A percentile compares a stretch with the other conserved stretches of the same genome.
These are phyloP conservation scores for Myotis vivesi DNA, from an alignment of 2,797 vertebrate species.

Conservation along the genomic window DNA sequence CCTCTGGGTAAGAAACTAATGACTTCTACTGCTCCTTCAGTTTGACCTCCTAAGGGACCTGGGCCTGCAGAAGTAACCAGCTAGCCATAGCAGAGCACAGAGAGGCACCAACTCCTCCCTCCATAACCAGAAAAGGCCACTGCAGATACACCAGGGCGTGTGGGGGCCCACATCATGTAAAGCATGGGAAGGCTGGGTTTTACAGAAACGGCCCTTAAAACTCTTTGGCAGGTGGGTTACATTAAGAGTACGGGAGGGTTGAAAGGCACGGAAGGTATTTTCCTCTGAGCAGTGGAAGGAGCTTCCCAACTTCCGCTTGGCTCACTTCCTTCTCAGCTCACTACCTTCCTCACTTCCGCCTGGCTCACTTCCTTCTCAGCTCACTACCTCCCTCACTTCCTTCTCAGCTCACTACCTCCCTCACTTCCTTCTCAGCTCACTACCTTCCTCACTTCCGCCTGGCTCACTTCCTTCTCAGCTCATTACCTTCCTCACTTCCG, in stretches of 20 bases:
- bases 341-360: background rate
- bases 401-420: too few species aligned
- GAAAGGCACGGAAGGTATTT: background rate
- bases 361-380: background rate
- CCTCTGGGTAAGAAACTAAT: slow-evolving; percentile 14
- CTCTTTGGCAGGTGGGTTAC: background rate
- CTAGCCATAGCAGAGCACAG: background rate
- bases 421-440: too few species aligned
- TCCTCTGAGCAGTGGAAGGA: background rate
- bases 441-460: too few species aligned
- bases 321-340: too few species aligned
- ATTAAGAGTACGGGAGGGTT: background rate
- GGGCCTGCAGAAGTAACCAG: background rate
- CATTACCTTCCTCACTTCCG: too few species aligned
- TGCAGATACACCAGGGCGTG: background rate
- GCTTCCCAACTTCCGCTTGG: background rate
- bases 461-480: too few species aligned
- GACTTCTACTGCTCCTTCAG: background rate
- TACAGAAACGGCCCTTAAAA: background rate
- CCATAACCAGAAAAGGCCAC: background rate
- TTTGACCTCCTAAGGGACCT: background rate
- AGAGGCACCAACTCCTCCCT: background rate
- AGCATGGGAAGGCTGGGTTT: background rate
- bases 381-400: too few species aligned
- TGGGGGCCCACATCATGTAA: too few species aligned